Percentiles rank a stretch among this genome's conserved stretches.
Conservation (phyloP, 2,888 invertebrate genomes). For the Plemyria rubiginata region DNA sequence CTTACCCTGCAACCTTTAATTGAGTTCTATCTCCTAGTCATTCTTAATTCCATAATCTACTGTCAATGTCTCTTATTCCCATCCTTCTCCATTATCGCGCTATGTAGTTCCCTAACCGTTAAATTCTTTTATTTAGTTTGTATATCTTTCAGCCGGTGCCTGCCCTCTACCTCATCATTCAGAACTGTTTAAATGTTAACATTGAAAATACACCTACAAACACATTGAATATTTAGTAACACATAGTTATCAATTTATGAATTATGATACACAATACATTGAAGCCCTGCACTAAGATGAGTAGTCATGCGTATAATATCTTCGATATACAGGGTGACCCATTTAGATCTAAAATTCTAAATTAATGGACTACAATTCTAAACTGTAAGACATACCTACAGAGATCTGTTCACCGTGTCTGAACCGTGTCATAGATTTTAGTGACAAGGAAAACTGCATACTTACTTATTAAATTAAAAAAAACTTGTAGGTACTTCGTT, state of each 20-base stretch:
- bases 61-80: slow-evolving; percentile 1
- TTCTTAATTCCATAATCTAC: slow-evolving; percentile 10
- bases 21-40: slow-evolving; percentile 24
- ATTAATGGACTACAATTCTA: no score
- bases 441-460: no score
- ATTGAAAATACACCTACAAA: slow-evolving; percentile 9
- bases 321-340: no score
- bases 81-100: slow-evolving; percentile 6
- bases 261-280: slow-evolving; percentile 2
- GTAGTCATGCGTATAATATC: not conserved
- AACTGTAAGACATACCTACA: no score
- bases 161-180: not conserved
- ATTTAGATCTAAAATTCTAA: no score
- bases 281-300: not conserved
- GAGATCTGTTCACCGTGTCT: no score
- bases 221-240: slow-evolving; percentile 14
- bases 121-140: slow-evolving; percentile 13
- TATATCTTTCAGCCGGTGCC: slow-evolving; percentile 8
- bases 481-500: no score
- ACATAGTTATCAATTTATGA: not conserved
- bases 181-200: not conserved
- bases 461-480: no score
- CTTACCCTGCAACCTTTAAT: slow-evolving; percentile 39
- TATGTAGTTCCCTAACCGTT: slow-evolving; percentile 1
- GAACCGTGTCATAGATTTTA: no score